Evolutionary conservation across 2,113 vertebrate genomes (phyloP), one percentile per base, ranked within the genome.

Genomic region (Hippoglossus stenolepis): DNA sequence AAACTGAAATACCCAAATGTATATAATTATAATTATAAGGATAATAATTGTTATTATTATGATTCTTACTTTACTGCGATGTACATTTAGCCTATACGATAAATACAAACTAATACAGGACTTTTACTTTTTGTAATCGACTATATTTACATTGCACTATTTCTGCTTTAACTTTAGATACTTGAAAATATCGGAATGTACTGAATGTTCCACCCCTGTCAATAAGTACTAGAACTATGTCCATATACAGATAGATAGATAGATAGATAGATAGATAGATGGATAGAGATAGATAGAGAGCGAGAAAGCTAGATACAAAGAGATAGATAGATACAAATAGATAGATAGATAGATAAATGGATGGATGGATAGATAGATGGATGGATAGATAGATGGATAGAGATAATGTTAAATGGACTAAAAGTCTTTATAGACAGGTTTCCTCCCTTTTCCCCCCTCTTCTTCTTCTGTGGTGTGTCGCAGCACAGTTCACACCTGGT

Each of bases 401-500:
- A 59, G 51, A 68, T 57, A 64, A 47, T 56, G 57, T 17, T 51
- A 18, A 18, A 51, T 9, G 4, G 47, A 51, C 47, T 51, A 5
- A 20, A 51, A 17, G 14, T 51, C 47, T 49, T 3, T 31, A 31
- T 7, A 7, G 31, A 15, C 49, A 0, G n/a, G 13, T 18, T 58
- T 51, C 26, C 11, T 45, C 31, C 18, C 2, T 38, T 15, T 23
- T 9, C 31, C 31, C 28, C 17, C 21, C 75, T 38, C 64, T 66
- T 65, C 15, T 59, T 79, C 67, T 79, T 84, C 38, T 71, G n/a
- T 43, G 43, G 17, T 66, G 66, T 78, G 70, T 47, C 47, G 49
- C 23, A 45, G 56, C 51, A 38, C 80, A 79, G 78, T 85, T 91
- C 85, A 87, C 90, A 90, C 88, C 90, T 90, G 86, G 84, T 91